Evolutionary conservation across 2,888 invertebrate species (phyloP).

Genomic region (Cheilosia pagana): DNA sequence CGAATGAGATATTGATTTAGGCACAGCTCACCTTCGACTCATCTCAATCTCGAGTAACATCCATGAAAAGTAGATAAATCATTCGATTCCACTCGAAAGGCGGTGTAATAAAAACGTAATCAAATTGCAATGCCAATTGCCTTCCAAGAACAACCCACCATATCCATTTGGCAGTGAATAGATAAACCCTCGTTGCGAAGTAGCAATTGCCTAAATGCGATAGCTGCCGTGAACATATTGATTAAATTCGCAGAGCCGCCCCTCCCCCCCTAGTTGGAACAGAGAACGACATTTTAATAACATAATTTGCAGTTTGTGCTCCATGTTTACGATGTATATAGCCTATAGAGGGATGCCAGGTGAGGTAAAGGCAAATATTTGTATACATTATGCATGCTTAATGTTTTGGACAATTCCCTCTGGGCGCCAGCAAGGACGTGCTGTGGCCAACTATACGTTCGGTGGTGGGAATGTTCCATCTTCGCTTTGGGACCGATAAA

Average conservation of each 20-base stretch:
- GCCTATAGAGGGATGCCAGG: conserved; percentile 24
- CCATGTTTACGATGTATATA: conserved; percentile 51
- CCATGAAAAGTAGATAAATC: too few relatives aligned
- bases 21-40: too few relatives aligned
- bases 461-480: neutral
- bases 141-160: too few relatives aligned
- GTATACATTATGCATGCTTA: conserved; percentile 12
- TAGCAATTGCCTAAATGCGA: too few relatives aligned
- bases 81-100: too few relatives aligned
- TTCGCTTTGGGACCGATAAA: conserved; percentile 34
- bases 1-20: too few relatives aligned
- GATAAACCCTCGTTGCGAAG: too few relatives aligned
- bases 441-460: neutral
- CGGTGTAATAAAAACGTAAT: too few relatives aligned
- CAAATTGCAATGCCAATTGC: too few relatives aligned
- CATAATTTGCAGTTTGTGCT: conserved; percentile 55
- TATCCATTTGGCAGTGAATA: too few relatives aligned
- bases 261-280: neutral
- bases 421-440: neutral
- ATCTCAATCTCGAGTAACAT: too few relatives aligned
- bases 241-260: neutral
- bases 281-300: conserved; percentile 54
- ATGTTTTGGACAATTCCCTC: neutral
- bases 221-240: neutral
- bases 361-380: conserved; percentile 29